Conservation (phyloP, 2,888 invertebrate species). For the Orchesella flavescens region DNA sequence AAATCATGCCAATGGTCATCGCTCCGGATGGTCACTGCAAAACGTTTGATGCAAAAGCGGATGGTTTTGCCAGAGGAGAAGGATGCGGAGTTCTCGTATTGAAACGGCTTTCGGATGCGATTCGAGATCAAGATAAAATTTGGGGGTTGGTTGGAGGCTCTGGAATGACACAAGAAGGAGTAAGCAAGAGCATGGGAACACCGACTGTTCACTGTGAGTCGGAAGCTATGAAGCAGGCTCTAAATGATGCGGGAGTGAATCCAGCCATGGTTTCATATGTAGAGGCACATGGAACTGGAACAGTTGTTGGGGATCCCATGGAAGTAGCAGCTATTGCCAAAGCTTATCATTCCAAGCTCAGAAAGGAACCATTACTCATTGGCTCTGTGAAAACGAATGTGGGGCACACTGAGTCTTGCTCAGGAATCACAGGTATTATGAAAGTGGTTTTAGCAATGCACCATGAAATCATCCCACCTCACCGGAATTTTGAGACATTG, state of each 20-base stretch:
- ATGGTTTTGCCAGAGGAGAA: too few relatives aligned
- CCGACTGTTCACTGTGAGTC: too few relatives aligned
- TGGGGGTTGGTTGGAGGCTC: too few relatives aligned
- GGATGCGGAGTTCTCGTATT: too few relatives aligned
- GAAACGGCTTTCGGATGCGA: too few relatives aligned
- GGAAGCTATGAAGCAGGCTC: too few relatives aligned
- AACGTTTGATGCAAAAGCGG: too few relatives aligned
- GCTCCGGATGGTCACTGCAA: too few relatives aligned
- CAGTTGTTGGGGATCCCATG: slow-evolving; percentile 74
- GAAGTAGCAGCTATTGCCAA: slow-evolving; percentile 42
- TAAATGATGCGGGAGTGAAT: neutral
- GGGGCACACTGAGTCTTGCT: slow-evolving; percentile 57
- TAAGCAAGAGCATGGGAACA: too few relatives aligned
- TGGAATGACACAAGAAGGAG: too few relatives aligned
- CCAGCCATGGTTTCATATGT: slow-evolving; percentile 35
- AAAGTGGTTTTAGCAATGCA: slow-evolving; percentile 45
- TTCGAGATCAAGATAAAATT: too few relatives aligned
- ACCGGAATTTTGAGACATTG: slow-evolving; percentile 71
- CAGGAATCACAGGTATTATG: slow-evolving; percentile 44
- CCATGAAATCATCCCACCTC: slow-evolving; percentile 73
- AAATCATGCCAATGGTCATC: too few relatives aligned
- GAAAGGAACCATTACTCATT: slow-evolving; percentile 4
- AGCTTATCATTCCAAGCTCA: neutral
- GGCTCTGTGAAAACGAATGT: slow-evolving; percentile 33
- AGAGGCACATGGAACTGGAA: slow-evolving; percentile 37